phyloP scores from a whole-genome alignment of 2,797 vertebrate genomes.

The Anomalospiza imberbis region DNA sequence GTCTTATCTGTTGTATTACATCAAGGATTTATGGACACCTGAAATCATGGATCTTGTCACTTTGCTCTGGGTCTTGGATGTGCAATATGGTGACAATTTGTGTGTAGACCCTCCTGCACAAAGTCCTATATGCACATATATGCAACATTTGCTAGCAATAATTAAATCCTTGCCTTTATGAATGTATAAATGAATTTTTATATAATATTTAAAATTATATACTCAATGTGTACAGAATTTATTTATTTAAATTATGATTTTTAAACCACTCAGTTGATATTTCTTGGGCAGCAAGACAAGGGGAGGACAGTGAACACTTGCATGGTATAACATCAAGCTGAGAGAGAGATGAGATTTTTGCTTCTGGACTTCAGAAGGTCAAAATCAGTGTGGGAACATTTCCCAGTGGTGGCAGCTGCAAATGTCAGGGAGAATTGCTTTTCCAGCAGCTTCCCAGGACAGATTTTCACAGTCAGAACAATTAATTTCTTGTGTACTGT shows the following conservation, averaged over 20 bases:
- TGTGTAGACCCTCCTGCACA: background rate
- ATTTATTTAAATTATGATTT: background rate
- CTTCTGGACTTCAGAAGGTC: constrained; percentile 21
- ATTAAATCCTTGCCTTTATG: background rate
- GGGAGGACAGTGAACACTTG: background rate
- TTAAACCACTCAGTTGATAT: background rate
- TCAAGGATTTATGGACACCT: background rate
- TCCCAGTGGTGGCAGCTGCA: constrained; percentile 5
- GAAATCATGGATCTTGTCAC: background rate
- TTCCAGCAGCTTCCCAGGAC: constrained; percentile 14
- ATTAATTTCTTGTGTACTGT: background rate
- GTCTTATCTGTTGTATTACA: background rate
- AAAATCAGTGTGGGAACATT: background rate
- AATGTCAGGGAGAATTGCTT: constrained; percentile 13
- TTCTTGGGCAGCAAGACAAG: background rate
- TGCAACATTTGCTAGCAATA: background rate
- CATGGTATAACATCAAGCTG: background rate
- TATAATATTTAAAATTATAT: background rate
- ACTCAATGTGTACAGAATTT: background rate
- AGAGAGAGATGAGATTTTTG: background rate
- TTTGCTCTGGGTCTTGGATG: background rate
- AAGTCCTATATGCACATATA: background rate
- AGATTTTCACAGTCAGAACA: background rate
- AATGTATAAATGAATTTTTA: background rate
- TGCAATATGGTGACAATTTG: background rate